Conservation (phyloP, 1,140 invertebrate species). For the silkworm (Bombyx mori) region ASM3026992v2 NC_085133.1:5888001-5888500, state of each 20-base stretch:
- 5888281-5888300: conserved; percentile 44
- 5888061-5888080: conserved; percentile 25
- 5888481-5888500: too few relatives aligned
- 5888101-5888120: conserved; percentile 60
- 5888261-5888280: conserved; percentile 52
- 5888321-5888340: conserved; percentile 52
- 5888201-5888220: conserved; percentile 70
- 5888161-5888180: conserved; percentile 77
- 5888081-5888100: conserved; percentile 61
- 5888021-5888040: too few relatives aligned
- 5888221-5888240: conserved; percentile 70
- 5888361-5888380: neutral
- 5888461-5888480: too few relatives aligned
- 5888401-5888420: too few relatives aligned
- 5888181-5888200: conserved; percentile 62
- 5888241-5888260: conserved; percentile 64
- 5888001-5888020: too few relatives aligned
- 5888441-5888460: too few relatives aligned
- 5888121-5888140: conserved; percentile 80
- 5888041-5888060: neutral
- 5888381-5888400: too few relatives aligned
- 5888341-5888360: conserved; percentile 41
- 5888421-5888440: too few relatives aligned
- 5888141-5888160: conserved; percentile 84
- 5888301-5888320: conserved; percentile 58